Evolutionary conservation across 2,113 vertebrate species (phyloP), one percentile per base, ranked within the genome.

Genomic region (Mormyrus iriodes): DNA sequence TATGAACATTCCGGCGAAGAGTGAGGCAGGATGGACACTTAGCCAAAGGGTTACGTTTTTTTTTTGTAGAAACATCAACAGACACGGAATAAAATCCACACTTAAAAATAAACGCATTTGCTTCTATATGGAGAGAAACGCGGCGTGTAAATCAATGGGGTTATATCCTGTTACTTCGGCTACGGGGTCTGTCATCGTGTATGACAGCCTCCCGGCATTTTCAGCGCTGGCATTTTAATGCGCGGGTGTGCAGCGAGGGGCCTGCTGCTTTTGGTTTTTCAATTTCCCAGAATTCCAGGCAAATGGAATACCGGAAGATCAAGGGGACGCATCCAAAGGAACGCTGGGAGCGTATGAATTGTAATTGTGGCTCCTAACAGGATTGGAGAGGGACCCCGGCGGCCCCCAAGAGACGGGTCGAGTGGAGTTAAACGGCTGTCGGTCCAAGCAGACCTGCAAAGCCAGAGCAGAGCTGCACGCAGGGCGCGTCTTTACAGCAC

Each of bases 401-500:
- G 91, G 92, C 93, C 92, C 93, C 94, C 93, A 93, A 95, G 94
- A 93, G 95, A 87, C 93, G 91, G 95, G 94, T 94, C 92, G 92
- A 93, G 93, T 93, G 94, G 93, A 94, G 95, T 94, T 95, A 95
- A 95, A 95, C 93, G 94, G 93, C 94, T 94, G 94, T 95, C 94
- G 94, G 92, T 92, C 82, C 91, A 95, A 93, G 92, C 92, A 92
- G 91, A 90, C 90, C 69, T 92, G 92, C 94, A 93, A 53, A 94
- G 87, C 46, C 87, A 55, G 88, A 90, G 89, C 9, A 83, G 90
- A 89, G 91, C 89, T 82, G 88, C 83, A 89, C 88, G 87, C 90
- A 85, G 65, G 85, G n/a, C 83, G 88, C 88, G 90, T 85, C 91
- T 91, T 88, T 89, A 86, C 52, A 91, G 88, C 89, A 88, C 90